phyloP scores from a whole-genome alignment of 2,888 invertebrate genomes.

The Onthophagus sagittarius region DNA sequence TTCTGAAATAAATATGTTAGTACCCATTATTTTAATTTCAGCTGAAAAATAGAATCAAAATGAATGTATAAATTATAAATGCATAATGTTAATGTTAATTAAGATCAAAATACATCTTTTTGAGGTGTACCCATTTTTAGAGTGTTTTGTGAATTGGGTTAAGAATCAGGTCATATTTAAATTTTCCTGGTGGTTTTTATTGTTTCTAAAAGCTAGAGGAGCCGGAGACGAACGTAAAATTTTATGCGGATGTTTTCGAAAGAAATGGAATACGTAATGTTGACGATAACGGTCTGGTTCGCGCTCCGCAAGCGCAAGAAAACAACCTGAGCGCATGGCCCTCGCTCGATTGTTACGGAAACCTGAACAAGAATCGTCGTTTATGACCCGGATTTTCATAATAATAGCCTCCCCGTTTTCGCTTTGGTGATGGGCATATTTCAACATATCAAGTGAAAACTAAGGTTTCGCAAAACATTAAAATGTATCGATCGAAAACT shows the following conservation, averaged over 20 bases:
- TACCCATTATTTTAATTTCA: neutral
- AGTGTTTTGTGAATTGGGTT: neutral
- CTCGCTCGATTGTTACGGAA: neutral
- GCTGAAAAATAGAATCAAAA: neutral
- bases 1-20: neutral
- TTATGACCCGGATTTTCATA: neutral
- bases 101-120: neutral
- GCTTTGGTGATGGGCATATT: neutral
- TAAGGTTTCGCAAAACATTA: too few species aligned
- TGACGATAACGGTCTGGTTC: neutral
- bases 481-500: neutral
- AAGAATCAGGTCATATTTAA: conserved; percentile 4
- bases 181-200: conserved; percentile 3
- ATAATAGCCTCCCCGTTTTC: neutral
- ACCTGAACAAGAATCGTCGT: neutral
- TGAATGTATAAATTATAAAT: too few species aligned
- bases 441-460: neutral
- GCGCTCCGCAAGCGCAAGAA: neutral
- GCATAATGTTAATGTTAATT: too few species aligned
- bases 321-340: conserved; percentile 6
- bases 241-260: conserved; percentile 10
- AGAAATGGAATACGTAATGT: conserved; percentile 14
- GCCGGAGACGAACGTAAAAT: conserved; percentile 3
- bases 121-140: too few species aligned
- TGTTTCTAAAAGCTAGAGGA: conserved; percentile 7